Conservation (phyloP, 2,797 vertebrate genomes). For the Propithecus deckenii region DNA sequence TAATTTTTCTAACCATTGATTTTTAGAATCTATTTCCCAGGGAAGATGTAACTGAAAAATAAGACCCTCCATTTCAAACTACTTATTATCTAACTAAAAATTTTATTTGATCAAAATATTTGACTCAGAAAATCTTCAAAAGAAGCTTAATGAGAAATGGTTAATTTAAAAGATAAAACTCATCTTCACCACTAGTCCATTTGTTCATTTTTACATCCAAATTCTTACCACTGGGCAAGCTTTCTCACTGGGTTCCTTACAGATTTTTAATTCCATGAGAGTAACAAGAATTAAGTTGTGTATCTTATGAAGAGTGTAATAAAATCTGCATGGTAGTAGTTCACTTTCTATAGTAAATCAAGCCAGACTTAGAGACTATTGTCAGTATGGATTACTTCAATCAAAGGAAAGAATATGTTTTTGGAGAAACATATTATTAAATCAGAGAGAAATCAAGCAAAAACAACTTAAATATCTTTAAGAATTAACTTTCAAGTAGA, state of each 20-base stretch:
- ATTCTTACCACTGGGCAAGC: neutral
- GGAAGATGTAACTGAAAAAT: neutral
- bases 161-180: neutral
- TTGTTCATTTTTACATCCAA: neutral
- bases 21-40: neutral
- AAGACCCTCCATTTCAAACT: neutral
- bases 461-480: neutral
- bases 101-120: neutral
- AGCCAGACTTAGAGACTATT: neutral
- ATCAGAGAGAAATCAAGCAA: neutral
- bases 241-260: neutral
- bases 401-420: neutral
- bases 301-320: neutral
- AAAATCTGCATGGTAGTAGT: neutral
- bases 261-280: neutral
- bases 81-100: neutral
- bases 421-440: neutral
- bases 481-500: neutral
- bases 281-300: neutral
- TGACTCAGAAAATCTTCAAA: neutral
- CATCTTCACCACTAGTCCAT: neutral
- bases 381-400: neutral
- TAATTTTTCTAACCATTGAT: neutral
- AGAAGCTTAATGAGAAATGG: neutral
- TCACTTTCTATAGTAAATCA: neutral